phyloP scores from a whole-genome alignment of 1,140 invertebrate species.

The Papilio glaucus region DNA sequence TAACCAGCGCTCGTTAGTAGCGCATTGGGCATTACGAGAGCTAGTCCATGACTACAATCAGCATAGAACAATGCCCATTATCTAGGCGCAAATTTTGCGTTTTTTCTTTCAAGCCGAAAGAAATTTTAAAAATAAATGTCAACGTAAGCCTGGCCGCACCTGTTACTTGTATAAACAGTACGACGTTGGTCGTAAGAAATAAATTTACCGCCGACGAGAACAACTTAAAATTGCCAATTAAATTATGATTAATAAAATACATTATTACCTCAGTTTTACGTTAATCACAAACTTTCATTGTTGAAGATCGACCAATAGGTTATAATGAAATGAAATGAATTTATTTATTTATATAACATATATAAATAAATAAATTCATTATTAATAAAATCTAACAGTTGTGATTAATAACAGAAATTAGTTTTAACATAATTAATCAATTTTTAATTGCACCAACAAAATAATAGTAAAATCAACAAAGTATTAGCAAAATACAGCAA shows the following conservation, averaged over 20 bases:
- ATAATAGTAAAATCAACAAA: no score
- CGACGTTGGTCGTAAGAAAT: background rate
- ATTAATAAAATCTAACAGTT: no score
- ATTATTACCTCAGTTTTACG: background rate
- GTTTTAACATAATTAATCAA: no score
- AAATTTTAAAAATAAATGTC: slow-evolving; percentile 56
- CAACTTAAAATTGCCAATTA: slow-evolving; percentile 5
- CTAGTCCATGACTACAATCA: slow-evolving; percentile 6
- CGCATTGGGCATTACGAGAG: slow-evolving; percentile 2
- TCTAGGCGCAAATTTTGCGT: slow-evolving; percentile 46
- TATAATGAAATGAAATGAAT: no score
- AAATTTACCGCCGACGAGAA: slow-evolving; percentile 1
- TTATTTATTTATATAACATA: no score
- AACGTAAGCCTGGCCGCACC: slow-evolving; percentile 36
- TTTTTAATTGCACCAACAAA: no score
- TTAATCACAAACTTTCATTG: no score
- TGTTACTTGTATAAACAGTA: slow-evolving; percentile 36
- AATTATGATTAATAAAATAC: background rate
- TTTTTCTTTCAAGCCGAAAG: slow-evolving; percentile 40
- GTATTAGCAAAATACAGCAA: no score
- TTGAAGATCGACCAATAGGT: no score
- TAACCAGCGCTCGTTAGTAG: background rate
- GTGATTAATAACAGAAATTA: no score
- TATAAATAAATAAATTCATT: no score
- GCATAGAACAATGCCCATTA: slow-evolving; percentile 56